Percentiles rank a stretch among this genome's conserved stretches.
Evolutionary conservation across 2,113 vertebrate genomes (phyloP).

Genomic region (Meriones unguiculatus): DNA sequence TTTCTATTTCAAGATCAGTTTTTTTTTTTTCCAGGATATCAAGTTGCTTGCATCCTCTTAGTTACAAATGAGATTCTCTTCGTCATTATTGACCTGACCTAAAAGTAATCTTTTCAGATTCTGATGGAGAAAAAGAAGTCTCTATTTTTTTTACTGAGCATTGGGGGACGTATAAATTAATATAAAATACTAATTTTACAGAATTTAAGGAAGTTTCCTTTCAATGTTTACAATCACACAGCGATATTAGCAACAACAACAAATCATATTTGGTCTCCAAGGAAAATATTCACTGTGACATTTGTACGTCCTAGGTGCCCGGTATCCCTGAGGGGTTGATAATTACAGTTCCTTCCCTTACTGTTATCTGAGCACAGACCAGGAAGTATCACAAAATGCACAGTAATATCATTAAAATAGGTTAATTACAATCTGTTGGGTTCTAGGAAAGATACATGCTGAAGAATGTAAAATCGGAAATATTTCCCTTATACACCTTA

Average conservation of each 20-base stretch:
- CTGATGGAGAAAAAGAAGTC: neutral
- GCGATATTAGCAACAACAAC: conserved; percentile 47
- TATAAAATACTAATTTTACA: conserved; percentile 3
- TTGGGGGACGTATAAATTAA: neutral
- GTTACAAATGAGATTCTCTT: conserved; percentile 63
- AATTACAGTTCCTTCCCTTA: conserved; percentile 60
- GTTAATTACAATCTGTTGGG: neutral
- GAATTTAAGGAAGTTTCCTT: neutral
- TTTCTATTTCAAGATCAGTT: conserved; percentile 56
- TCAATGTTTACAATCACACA: conserved; percentile 5
- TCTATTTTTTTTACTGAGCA: neutral
- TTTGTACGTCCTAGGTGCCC: conserved; percentile 46
- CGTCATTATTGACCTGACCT: neutral
- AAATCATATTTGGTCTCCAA: conserved; percentile 59
- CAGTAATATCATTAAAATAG: conserved; percentile 65
- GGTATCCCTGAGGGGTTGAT: conserved; percentile 22
- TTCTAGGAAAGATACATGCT: conserved; percentile 36
- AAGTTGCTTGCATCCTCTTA: conserved; percentile 58
- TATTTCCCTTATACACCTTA: neutral
- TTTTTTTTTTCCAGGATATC: conserved; percentile 57
- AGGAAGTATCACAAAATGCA: conserved; percentile 57
- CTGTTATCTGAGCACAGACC: conserved; percentile 62
- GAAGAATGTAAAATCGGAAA: conserved; percentile 12
- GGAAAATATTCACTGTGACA: conserved; percentile 54
- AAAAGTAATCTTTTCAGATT: neutral